A percentile compares a stretch with the other conserved stretches of the same genome.
phyloP scores from a whole-genome alignment of 2,888 invertebrate genomes.

The Chymomyza amoena region DNA sequence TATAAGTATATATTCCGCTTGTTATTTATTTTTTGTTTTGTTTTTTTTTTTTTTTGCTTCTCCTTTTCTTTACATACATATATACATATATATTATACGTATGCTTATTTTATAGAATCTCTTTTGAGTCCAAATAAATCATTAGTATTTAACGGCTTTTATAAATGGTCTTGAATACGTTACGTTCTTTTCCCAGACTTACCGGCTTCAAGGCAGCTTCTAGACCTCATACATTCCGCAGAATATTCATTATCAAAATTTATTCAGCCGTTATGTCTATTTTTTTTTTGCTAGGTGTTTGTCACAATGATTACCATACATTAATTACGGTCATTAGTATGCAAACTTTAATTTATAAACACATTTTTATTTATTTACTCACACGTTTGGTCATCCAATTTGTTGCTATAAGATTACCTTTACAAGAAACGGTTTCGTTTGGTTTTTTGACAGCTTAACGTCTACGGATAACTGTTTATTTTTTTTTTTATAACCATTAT shows the following conservation, averaged over 20 bases:
- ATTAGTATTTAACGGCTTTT: background rate
- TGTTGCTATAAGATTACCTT: background rate
- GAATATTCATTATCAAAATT: background rate
- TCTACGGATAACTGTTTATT: background rate
- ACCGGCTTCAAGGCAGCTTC: background rate
- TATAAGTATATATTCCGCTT: background rate
- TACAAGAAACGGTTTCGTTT: background rate
- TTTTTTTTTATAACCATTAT: background rate
- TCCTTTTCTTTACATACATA: constrained; percentile 12
- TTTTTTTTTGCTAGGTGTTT: background rate
- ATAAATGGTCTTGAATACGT: background rate
- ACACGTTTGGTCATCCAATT: background rate
- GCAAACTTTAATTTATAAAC: background rate
- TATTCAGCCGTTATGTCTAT: background rate
- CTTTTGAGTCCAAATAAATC: background rate
- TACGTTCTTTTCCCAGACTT: background rate
- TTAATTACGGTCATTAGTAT: background rate
- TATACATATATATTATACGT: background rate
- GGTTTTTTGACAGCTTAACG: background rate
- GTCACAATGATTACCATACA: background rate
- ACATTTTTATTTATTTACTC: background rate
- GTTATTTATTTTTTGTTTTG: background rate
- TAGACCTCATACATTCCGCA: background rate
- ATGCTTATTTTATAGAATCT: background rate
- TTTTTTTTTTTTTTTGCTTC: background rate